Base-by-base conservation (phyloP, 2,797 vertebrate genomes). In the Agapornis canus region DNA sequence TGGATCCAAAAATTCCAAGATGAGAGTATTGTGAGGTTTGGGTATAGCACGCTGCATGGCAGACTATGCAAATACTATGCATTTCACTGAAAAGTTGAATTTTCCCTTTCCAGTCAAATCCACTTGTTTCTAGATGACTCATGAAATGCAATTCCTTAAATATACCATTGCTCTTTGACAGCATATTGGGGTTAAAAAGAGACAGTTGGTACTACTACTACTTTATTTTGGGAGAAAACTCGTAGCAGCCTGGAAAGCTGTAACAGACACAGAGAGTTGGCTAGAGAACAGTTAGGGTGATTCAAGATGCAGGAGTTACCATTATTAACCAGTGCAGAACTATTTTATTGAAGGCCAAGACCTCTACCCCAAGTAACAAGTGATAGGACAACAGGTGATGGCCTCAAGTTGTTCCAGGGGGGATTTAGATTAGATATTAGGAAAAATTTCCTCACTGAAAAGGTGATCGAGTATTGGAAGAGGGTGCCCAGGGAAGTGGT, bases 211-310 rank as follows among this genome's bases (percentile, higher is more conserved):
- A n/a, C 22, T 32, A 13, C 15, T 25, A 5, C 17, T 79, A 3
- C 21, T 73, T 42, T 70, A 7, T 64, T 91, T 22, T 19, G 9
- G 5, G 15, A 9, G 19, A 29, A 64, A 88, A 61, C n/a, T 21
- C 32, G 10, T 37, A 83, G 61, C 25, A 51, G 16, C 21, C 26
- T 45, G 43, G 35, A 71, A 48, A 88, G 72, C 25, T 23, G 37
- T 0, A 69, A 68, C 26, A 78, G 52, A 66, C 0, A 0, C 22
- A 56, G 47, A 61, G 6, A 10, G 14, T 3, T 13, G 11, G 25
- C 32, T 31, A 48, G 22, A 63, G 17, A 65, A 68, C 0, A 4
- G 29, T 19, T 6, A 7, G 47, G 35, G 31, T 47, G 19, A 79
- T 45, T 27, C 39, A 73, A 8, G 47, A 45, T 0, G 0, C 15